Percentiles rank a stretch among this genome's conserved stretches.
Conservation (phyloP, 2,888 invertebrate species). For the Vanessa cardui region DNA sequence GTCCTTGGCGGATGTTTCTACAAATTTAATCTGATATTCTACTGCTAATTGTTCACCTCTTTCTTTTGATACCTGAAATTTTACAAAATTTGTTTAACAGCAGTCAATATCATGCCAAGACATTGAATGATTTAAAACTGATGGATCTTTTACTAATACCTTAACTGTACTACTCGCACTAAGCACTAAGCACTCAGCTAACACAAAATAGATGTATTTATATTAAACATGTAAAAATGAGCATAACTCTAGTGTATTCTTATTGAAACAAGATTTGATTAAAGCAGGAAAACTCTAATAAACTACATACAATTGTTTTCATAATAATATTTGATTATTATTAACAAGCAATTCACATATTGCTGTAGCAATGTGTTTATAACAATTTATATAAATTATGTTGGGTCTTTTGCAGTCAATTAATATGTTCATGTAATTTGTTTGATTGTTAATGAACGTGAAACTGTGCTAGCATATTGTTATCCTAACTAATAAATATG, state of each 20-base stretch:
- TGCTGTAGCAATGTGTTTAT: not conserved
- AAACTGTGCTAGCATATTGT: too few species aligned
- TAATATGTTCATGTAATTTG: too few species aligned
- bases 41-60: slow-evolving; percentile 98
- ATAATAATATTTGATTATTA: not conserved
- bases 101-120: not conserved
- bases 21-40: slow-evolving; percentile 99
- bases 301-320: not conserved
- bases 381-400: too few species aligned
- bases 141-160: too few species aligned
- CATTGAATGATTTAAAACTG: not conserved
- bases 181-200: not conserved
- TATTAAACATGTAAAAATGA: not conserved
- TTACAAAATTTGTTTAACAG: not conserved
- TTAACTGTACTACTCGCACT: too few species aligned
- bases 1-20: slow-evolving; percentile 99
- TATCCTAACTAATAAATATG: not conserved
- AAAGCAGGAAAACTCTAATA: slow-evolving; percentile 2
- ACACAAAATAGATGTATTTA: not conserved
- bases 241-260: not conserved
- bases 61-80: slow-evolving; percentile 92
- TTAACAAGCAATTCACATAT: slow-evolving; percentile 15
- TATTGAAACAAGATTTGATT: not conserved
- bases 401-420: too few species aligned
- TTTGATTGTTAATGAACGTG: too few species aligned